phyloP scores from a whole-genome alignment of 2,113 vertebrate species.

The Mungos mungo region DNA sequence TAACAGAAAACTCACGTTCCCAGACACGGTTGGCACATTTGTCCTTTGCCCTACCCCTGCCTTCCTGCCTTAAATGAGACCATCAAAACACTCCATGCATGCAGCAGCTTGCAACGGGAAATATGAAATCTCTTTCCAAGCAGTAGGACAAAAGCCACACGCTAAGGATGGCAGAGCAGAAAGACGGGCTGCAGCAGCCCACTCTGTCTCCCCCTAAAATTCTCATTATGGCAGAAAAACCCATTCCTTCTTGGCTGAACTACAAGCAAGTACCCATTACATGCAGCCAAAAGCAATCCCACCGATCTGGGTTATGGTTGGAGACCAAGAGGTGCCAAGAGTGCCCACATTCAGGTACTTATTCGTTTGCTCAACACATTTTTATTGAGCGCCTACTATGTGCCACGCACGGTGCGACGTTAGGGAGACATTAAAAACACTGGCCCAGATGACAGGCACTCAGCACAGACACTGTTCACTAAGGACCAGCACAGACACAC shows the following conservation, averaged over 20 bases:
- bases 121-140: neutral
- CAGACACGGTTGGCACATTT: neutral
- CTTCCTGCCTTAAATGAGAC: neutral
- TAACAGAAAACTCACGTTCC: neutral
- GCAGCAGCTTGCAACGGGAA: neutral
- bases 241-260: neutral
- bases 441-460: neutral
- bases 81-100: too few species aligned
- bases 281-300: neutral
- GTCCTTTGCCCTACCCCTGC: neutral
- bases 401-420: neutral
- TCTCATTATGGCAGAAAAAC: neutral
- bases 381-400: neutral
- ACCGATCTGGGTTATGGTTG: fast-evolving
- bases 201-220: neutral
- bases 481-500: neutral
- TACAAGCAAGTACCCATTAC: neutral
- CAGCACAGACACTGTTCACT: fast-evolving
- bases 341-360: neutral
- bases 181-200: neutral
- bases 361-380: neutral
- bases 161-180: neutral
- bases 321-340: neutral
- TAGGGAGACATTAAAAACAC: neutral
- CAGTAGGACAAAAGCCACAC: neutral